These are phyloP conservation scores for Peromyscus eremicus DNA, from an alignment of 2,797 vertebrate species.

Conservation along the genomic window DNA sequence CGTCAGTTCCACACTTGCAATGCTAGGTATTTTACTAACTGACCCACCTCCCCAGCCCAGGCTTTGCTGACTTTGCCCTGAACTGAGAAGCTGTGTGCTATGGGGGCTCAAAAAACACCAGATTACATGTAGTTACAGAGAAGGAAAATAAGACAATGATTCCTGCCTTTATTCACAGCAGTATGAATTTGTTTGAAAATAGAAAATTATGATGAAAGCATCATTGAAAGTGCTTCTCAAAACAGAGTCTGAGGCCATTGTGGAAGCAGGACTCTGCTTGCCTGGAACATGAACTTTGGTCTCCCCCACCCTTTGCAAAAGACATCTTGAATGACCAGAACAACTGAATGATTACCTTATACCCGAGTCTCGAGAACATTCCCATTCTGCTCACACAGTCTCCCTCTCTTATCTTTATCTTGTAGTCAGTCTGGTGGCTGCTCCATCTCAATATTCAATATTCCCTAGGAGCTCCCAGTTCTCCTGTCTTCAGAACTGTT, in stretches of 20 bases:
- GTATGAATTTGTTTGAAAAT: not conserved
- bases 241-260: not conserved
- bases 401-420: not conserved
- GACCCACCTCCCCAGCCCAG: not conserved
- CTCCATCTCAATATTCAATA: not conserved
- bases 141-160: not conserved
- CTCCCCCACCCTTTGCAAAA: not conserved
- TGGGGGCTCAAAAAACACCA: too few species aligned
- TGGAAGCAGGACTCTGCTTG: not conserved
- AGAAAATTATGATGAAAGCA: not conserved
- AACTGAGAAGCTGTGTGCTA: not conserved
- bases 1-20: not conserved
- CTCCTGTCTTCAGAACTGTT: not conserved
- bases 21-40: not conserved
- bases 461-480: not conserved
- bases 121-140: not conserved
- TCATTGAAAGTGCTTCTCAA: not conserved
- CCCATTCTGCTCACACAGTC: not conserved
- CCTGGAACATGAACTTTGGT: not conserved
- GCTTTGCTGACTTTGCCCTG: not conserved
- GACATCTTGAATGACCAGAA: not conserved
- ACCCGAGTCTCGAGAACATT: not conserved
- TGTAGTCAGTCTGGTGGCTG: not conserved
- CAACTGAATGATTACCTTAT: not conserved
- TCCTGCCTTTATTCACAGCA: not conserved